Evolutionary conservation across 2,797 vertebrate species (phyloP).

Genomic region (Smutsia gigantea): DNA sequence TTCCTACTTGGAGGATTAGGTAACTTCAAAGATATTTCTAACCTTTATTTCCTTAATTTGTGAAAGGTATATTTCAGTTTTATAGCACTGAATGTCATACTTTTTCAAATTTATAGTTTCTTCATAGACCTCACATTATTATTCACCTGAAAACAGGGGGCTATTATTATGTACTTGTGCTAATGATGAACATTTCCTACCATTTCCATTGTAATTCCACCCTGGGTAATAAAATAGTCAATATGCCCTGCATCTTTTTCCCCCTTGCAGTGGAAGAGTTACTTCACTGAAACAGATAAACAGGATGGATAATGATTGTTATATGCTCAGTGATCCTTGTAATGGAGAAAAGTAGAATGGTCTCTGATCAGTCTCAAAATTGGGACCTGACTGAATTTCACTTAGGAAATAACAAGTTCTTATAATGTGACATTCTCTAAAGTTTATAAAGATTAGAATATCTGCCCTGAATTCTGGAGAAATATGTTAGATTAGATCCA

Average conservation of each 20-base stretch:
- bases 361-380: slow-evolving; percentile 29
- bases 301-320: slow-evolving; percentile 7
- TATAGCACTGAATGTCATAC: background rate
- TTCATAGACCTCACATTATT: background rate
- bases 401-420: slow-evolving; percentile 37
- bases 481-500: background rate
- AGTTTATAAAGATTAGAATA: background rate
- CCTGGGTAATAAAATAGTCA: background rate
- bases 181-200: background rate
- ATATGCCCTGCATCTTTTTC: background rate
- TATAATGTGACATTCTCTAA: background rate
- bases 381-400: slow-evolving; percentile 41
- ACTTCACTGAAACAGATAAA: slow-evolving; percentile 50
- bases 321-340: slow-evolving; percentile 43
- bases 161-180: background rate
- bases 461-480: background rate
- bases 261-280: background rate
- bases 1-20: background rate
- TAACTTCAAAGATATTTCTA: slow-evolving; percentile 1
- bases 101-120: background rate
- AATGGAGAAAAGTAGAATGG: background rate
- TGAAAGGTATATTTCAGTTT: background rate
- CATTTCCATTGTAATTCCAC: background rate
- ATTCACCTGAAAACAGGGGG: background rate
- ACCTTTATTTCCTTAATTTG: slow-evolving; percentile 3